Base-by-base conservation (phyloP, 2,888 invertebrate species). In the Mantis religiosa region DNA sequence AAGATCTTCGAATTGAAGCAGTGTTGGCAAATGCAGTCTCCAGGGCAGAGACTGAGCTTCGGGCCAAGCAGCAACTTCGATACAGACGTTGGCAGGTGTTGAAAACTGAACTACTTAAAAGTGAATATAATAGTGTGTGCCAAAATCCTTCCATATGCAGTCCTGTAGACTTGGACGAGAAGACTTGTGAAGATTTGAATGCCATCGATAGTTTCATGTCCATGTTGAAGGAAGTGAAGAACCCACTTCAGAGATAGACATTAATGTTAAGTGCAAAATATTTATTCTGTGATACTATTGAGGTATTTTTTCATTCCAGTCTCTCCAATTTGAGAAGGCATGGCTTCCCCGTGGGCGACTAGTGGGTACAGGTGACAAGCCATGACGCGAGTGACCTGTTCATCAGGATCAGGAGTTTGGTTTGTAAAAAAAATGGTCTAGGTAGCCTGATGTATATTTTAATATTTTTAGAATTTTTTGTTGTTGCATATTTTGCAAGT, bases 151-250 rank as follows among this genome's bases (percentile, higher is more conserved):
- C 25, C 0, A 34, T 12, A 34, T 30, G 20, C 27, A 34, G 30
- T 82, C 34, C 47, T 9, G 92, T 92, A 84, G 90, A 90, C 0
- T 93, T 92, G 92, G 91, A 91, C 83, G 91, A 91, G 41, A 91
- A 91, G 27, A 88, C 91, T 6, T 93, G 92, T 88, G 94, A 95
- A 92, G 96, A 95, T 93, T 94, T 96, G 92, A 94, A 94, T 92
- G 95, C 95, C 91, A 92, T 96, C 92, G 95, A 96, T 93, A 94
- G 93, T 92, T 96, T 96, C 93, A 96, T 96, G 94, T 94, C 94
- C 91, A 94, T 95, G 93, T 93, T 96, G 92, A 95, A 95, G 92
- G 94, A 93, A 92, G 94, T 95, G 91, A 95, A 95, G 91, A 91
- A 91, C 90, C 92, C 93, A 28, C 90, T 93, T 82, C 92, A 92